These are phyloP conservation scores for Gymnarchus niloticus DNA, from an alignment of 2,113 vertebrate genomes.

Conservation along the genomic window DNA sequence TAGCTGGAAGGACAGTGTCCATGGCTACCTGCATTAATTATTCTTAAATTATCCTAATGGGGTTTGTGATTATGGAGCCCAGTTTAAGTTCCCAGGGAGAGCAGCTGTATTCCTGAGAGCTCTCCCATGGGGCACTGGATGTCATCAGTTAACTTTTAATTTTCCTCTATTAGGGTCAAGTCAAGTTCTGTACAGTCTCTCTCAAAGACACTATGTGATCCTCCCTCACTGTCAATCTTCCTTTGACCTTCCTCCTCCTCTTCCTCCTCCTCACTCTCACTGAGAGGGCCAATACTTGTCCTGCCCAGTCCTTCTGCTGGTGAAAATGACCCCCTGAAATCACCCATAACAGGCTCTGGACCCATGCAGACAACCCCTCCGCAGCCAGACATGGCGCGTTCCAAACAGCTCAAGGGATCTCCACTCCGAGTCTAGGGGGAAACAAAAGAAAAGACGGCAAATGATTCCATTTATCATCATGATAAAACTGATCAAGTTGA, in stretches of 20 bases:
- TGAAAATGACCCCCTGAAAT: conserved; percentile 49
- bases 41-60: conserved; percentile 8
- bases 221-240: conserved; percentile 44
- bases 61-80: conserved; percentile 35
- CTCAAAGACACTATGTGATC: conserved; percentile 68
- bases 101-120: conserved; percentile 41
- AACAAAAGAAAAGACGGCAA: neutral
- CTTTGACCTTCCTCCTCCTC: conserved; percentile 45
- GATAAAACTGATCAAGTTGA: neutral
- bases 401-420: conserved; percentile 29
- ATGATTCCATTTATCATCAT: neutral
- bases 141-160: conserved; percentile 55
- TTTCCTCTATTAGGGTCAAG: conserved; percentile 76
- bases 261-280: conserved; percentile 69
- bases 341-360: conserved; percentile 34
- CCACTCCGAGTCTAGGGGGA: conserved; percentile 46
- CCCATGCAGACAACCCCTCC: conserved; percentile 23
- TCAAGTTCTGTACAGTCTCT: conserved; percentile 75
- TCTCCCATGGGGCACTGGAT: conserved; percentile 36
- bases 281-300: conserved; percentile 70
- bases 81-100: conserved; percentile 27
- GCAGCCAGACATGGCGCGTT: neutral
- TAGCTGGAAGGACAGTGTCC: conserved; percentile 25
- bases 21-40: conserved; percentile 24
- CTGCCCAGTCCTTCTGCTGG: conserved; percentile 62